Evolutionary conservation across 2,888 invertebrate genomes (phyloP).

Genomic region (Cephus runcator): DNA sequence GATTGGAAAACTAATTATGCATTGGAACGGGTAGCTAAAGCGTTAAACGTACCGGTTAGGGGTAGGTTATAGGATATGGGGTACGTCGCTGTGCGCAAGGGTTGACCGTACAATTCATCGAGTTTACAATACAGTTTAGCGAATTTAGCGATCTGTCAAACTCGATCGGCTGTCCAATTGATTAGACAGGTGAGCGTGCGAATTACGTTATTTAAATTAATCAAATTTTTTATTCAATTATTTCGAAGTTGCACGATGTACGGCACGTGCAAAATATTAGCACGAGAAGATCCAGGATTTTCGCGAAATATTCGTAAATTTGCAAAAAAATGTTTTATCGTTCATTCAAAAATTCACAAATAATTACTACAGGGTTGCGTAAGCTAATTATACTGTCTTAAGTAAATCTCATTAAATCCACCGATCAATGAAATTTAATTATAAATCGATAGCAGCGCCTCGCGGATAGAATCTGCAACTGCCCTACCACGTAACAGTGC

Average conservation of each 20-base stretch:
- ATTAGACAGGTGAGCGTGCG: not conserved
- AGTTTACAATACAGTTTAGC: not conserved
- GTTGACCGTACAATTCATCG: not conserved
- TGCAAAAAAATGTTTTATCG: not conserved
- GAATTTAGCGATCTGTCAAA: not conserved
- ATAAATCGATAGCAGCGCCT: not conserved
- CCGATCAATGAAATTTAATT: no score
- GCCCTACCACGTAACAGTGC: not conserved
- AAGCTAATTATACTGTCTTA: conserved; percentile 3
- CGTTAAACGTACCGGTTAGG: not conserved
- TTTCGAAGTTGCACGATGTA: not conserved
- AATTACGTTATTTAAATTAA: not conserved
- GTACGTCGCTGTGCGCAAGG: not conserved
- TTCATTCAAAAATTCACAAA: not conserved
- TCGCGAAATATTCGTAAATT: not conserved
- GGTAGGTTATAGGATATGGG: not conserved
- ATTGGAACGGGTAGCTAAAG: not conserved
- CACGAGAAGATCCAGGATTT: not conserved
- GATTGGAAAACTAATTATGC: not conserved
- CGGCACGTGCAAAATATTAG: not conserved
- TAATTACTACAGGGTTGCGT: not conserved
- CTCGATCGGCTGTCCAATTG: not conserved
- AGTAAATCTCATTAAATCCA: not conserved
- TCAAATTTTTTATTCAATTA: not conserved
- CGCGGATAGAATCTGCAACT: not conserved